Conservation (phyloP, 2,888 invertebrate species). For the Nyleta sp. region DNA sequence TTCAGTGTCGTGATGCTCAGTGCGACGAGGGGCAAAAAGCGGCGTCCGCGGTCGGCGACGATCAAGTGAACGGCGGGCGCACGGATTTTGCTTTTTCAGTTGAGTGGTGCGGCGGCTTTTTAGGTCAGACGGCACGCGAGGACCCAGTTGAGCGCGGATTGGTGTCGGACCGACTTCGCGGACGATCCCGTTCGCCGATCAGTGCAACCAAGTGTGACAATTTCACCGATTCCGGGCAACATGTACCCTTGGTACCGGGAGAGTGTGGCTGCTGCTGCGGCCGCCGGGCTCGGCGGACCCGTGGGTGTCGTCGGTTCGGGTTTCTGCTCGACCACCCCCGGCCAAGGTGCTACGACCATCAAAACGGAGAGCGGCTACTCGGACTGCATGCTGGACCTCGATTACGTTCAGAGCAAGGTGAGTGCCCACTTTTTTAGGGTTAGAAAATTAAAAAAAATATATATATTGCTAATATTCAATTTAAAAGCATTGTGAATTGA, state of each 20-base stretch:
- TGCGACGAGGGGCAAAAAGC: slow-evolving; percentile 18
- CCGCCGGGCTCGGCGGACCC: slow-evolving; percentile 83
- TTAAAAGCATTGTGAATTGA: too few relatives aligned
- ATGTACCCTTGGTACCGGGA: slow-evolving; percentile 88
- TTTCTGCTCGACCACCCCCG: slow-evolving; percentile 83
- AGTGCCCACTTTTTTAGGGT: too few relatives aligned
- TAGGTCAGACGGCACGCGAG: slow-evolving; percentile 26
- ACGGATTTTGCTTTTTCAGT: slow-evolving; percentile 7
- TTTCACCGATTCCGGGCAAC: slow-evolving; percentile 68
- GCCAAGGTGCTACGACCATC: slow-evolving; percentile 84
- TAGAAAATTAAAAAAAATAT: too few relatives aligned
- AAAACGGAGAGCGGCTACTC: slow-evolving; percentile 88
- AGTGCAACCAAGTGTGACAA: slow-evolving; percentile 63
- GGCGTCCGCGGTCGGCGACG: slow-evolving; percentile 9
- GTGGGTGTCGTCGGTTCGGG: slow-evolving; percentile 81
- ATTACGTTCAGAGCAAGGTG: slow-evolving; percentile 88
- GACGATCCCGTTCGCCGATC: slow-evolving; percentile 10
- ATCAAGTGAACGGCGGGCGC: not conserved
- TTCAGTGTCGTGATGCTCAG: slow-evolving; percentile 36
- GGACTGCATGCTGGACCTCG: slow-evolving; percentile 88
- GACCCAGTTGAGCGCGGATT: slow-evolving; percentile 1
- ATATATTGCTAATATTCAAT: too few relatives aligned
- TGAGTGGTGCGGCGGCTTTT: slow-evolving; percentile 37
- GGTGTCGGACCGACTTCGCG: not conserved
- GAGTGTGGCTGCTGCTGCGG: slow-evolving; percentile 83